Evolutionary conservation across 2,113 vertebrate genomes (phyloP).

Genomic region (Crocuta crocuta): DNA sequence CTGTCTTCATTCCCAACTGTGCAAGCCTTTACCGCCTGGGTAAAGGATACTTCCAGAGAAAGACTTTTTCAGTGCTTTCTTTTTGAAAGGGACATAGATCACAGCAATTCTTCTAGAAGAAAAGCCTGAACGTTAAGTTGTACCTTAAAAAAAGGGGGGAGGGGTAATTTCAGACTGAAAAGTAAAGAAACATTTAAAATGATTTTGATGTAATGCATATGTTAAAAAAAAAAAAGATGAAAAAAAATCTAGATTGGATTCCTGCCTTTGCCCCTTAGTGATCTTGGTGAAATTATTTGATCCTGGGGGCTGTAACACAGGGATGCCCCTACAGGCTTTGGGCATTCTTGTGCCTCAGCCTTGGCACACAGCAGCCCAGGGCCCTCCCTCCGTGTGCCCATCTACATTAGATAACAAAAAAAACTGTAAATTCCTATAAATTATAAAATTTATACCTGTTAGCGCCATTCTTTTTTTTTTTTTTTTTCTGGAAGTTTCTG

Average conservation of each 20-base stretch:
- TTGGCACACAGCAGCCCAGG: background rate
- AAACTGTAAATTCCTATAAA: background rate
- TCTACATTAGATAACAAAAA: background rate
- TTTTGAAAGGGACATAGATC: background rate
- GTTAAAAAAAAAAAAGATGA: background rate
- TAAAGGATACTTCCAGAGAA: background rate
- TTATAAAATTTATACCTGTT: background rate
- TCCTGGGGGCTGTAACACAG: background rate
- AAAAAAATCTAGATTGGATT: background rate
- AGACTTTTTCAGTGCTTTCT: background rate
- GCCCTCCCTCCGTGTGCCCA: background rate
- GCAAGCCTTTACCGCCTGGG: background rate
- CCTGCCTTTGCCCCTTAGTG: background rate
- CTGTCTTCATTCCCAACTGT: background rate
- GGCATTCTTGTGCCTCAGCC: background rate
- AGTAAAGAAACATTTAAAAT: background rate
- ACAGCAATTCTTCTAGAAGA: background rate
- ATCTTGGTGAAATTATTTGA: background rate
- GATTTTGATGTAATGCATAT: background rate
- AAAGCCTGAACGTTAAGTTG: background rate
- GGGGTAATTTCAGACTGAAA: background rate
- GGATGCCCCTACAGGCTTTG: accelerated
- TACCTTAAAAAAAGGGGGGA: background rate
- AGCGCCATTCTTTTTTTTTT: background rate
- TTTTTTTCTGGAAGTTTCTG: background rate